These are phyloP conservation scores for Phymanthus crucifer DNA, from an alignment of 92 coral and sea anemone species.

Conservation along the genomic window DNA sequence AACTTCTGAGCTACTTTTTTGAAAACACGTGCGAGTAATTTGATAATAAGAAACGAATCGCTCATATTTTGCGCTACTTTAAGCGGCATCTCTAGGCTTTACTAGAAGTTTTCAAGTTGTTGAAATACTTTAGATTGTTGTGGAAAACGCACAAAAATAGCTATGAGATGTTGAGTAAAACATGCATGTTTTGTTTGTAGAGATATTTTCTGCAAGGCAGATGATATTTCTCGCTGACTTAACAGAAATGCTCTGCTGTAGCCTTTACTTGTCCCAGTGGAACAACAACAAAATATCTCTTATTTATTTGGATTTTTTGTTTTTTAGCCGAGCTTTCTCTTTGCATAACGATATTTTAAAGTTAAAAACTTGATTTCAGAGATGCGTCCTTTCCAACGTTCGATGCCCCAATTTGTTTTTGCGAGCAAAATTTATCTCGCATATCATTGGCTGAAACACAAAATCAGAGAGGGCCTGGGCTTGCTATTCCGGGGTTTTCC, in stretches of 20 bases:
- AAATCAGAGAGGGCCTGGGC: background rate
- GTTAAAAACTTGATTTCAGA: background rate
- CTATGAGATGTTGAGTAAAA: background rate
- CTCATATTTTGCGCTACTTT: background rate
- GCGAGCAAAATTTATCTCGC: background rate
- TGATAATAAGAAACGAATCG: too few species aligned
- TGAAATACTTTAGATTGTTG: background rate
- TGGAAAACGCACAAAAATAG: background rate
- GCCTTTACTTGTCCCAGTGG: background rate
- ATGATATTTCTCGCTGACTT: background rate
- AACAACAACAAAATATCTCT: too few species aligned
- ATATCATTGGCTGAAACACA: background rate
- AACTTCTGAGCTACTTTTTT: background rate
- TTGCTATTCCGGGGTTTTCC: background rate
- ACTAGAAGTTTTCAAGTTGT: background rate
- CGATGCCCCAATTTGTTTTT: background rate
- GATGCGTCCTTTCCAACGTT: background rate
- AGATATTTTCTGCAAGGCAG: background rate
- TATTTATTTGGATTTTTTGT: background rate
- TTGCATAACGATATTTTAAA: background rate
- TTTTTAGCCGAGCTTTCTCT: background rate
- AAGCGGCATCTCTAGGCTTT: background rate
- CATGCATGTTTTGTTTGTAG: background rate
- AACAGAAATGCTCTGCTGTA: background rate
- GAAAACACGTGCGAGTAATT: background rate